Base-by-base conservation (phyloP, 2,888 invertebrate genomes). In the Cacoxenus indagator region DNA sequence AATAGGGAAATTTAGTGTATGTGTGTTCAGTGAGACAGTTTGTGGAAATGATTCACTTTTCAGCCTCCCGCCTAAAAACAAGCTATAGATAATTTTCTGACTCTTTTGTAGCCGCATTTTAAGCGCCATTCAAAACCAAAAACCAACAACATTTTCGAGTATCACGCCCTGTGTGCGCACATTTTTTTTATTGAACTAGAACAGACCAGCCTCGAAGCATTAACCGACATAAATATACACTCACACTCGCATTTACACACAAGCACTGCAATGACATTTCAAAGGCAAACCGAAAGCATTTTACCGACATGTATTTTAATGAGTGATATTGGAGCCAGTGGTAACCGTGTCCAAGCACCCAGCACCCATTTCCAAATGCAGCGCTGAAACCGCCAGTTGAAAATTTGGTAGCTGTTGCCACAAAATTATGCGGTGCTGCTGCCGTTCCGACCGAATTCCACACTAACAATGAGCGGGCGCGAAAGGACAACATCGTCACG, bases 271-370 rank as follows among this genome's bases (percentile, higher is more conserved):
- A 73, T 74, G 74, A 54, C 80, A 80, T 75, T 79, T 73, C 76
- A 75, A 78, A 78, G 72, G 71, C 73, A 74, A 75, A 73, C 77
- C 75, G 51, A 76, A 70, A 73, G 73, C 73, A 79, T 81, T 77
- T 70, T 72, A 73, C 70, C 77, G 72, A 73, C 75, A 78, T 76
- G 75, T 75, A 73, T 80, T 80, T 78, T 77, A 78, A 80, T 81
- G 78, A 78, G 78, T 76, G 76, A 73, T 26, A 43, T 24, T 48
- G 48, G 17, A 8, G n/a, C 48, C 14, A 2, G 37, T 37, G 37
- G 37, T 14, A 37, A 37, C 37, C 37, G 37, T 14, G 37, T 37
- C 14, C 4, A 37, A 14, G 37, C 37, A 14, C 37, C 14, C 37
- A 37, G 37, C 14, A 14, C 14, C 5, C 37, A 37, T 37, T 37